Conservation (phyloP, 2,888 invertebrate species). For the Steromphala cineraria region DNA sequence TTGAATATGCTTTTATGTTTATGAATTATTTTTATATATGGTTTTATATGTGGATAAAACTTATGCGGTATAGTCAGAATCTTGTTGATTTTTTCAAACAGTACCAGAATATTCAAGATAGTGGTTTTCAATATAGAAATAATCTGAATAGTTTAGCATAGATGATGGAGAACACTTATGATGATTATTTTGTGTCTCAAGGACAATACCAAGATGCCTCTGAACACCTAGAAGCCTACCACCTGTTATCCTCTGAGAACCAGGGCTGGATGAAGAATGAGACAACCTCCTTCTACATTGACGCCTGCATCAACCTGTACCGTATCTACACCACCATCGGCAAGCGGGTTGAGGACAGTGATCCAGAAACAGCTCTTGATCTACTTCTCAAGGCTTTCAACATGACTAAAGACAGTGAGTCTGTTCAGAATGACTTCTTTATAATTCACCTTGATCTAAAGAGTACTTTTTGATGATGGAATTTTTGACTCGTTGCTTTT, state of each 20-base stretch:
- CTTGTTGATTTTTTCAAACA: no score
- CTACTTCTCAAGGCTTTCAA: constrained; percentile 70
- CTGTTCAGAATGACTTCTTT: neutral
- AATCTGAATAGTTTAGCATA: no score
- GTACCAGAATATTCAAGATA: no score
- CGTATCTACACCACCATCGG: constrained; percentile 70
- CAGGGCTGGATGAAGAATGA: constrained; percentile 62
- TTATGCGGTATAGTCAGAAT: no score
- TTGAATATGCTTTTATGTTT: no score
- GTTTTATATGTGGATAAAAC: no score
- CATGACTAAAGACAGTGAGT: constrained; percentile 71
- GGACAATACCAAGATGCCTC: constrained; percentile 66
- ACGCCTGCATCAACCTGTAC: constrained; percentile 69
- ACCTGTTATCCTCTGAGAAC: constrained; percentile 59
- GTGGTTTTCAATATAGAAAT: no score
- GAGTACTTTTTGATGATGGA: neutral
- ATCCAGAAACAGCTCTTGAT: constrained; percentile 54
- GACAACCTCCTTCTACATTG: constrained; percentile 59
- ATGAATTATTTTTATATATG: no score
- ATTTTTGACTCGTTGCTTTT: no score
- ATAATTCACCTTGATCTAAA: neutral
- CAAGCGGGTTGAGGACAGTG: constrained; percentile 47
- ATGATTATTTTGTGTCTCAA: constrained; percentile 33
- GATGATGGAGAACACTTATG: no score
- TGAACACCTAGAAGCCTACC: constrained; percentile 71